Percentiles rank a stretch among this genome's conserved stretches.
Evolutionary conservation across 2,888 invertebrate species (phyloP).

Genomic region (Mesorhabditis belari): DNA sequence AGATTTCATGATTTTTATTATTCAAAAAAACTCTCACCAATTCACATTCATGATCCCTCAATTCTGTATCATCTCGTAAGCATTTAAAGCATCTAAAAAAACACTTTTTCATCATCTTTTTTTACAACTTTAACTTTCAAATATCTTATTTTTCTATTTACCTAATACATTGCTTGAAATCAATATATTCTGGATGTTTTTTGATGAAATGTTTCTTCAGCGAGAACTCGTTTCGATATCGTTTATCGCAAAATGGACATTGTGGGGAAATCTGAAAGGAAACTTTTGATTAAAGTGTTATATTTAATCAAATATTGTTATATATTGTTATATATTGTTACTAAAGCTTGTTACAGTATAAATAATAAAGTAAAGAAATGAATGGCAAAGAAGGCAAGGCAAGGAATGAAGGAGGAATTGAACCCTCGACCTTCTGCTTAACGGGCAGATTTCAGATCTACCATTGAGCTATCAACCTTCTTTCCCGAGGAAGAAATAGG

Average conservation of each 20-base stretch:
- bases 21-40: constrained; percentile 23
- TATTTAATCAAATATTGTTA: not conserved
- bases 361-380: too few relatives aligned
- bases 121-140: too few relatives aligned
- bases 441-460: too few relatives aligned
- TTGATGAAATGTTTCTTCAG: constrained; percentile 48
- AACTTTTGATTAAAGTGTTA: not conserved
- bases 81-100: constrained; percentile 51
- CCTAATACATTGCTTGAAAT: constrained; percentile 52
- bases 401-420: too few relatives aligned
- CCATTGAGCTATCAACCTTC: too few relatives aligned
- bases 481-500: too few relatives aligned
- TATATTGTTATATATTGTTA: too few relatives aligned
- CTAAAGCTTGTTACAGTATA: not conserved
- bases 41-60: constrained; percentile 45
- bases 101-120: too few relatives aligned
- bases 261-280: constrained; percentile 44
- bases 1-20: not conserved
- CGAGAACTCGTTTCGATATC: constrained; percentile 51
- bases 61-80: constrained; percentile 28
- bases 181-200: constrained; percentile 48
- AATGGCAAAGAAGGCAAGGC: too few relatives aligned
- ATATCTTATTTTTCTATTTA: too few relatives aligned
- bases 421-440: too few relatives aligned
- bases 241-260: constrained; percentile 53